Base-by-base conservation (phyloP, 2,888 invertebrate genomes). In the Busseola fusca region DNA sequence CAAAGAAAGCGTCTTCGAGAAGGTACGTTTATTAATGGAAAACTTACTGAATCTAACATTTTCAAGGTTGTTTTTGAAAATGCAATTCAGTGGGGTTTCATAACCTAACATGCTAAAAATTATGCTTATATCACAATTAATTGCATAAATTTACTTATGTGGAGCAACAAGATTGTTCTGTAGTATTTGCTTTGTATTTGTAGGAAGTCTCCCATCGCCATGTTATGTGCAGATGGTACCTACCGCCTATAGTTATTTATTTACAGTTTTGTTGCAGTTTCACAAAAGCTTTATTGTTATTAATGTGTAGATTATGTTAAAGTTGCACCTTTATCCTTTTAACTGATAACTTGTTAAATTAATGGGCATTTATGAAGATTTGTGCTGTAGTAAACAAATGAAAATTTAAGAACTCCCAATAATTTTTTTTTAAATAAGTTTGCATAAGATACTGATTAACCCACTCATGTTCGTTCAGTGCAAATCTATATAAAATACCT, bases 181-280 rank as follows among this genome's bases (percentile, higher is more conserved):
- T 81, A 76, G 59, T 79, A 76, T 69, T 69, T 74, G 76, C 80
- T 84, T 80, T 84, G 34, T 7, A n/a, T 34, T 34, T 34, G 84
- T 86, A 86, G 91, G 91, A 91, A 91, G 91, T 89, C 90, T 90
- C 88, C 77, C 74, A 62, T 80, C 82, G 74, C 76, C 73, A 75
- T 64, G 27, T 48, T 66, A 58, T 80, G 52, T 63, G 62, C 74
- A 81, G 80, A 84, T 81, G 81, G 77, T 79, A 84, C 80, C 76
- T 72, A 82, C 66, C 72, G 45, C 72, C 60, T 70, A 69, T 40
- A 54, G 27, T 63, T 65, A 7, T 57, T 57, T 69, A 48, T 72
- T 74, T 79, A 75, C 64, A 86, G 89, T 91, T 93, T 93, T 93
- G 92, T 93, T 94, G 94, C 93, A 87, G 91, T 94, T 94, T 93